phyloP scores from a whole-genome alignment of 1,140 invertebrate species.

The Maniola jurtina region DNA sequence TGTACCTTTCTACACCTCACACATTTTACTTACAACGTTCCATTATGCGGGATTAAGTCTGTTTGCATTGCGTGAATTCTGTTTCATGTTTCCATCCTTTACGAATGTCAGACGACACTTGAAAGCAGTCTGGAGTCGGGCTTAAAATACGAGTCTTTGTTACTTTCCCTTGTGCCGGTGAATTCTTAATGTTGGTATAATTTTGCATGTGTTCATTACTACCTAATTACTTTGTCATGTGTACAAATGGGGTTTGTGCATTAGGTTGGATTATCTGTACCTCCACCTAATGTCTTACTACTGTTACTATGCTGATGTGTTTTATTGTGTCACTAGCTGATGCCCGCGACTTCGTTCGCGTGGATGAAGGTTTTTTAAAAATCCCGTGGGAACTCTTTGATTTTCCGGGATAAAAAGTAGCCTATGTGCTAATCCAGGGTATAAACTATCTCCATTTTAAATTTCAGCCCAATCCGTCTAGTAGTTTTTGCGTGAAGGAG shows the following conservation, averaged over 20 bases:
- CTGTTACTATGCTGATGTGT: no score
- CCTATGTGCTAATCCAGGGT: no score
- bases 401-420: no score
- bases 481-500: no score
- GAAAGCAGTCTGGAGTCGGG: conserved; percentile 9
- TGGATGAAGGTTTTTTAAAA: no score
- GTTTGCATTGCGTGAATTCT: conserved; percentile 15
- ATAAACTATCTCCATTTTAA: no score
- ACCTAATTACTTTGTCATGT: not conserved
- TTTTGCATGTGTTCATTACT: not conserved
- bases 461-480: no score
- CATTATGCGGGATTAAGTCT: conserved; percentile 9
- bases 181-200: not conserved
- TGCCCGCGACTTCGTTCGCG: no score
- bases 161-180: not conserved
- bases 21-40: conserved; percentile 4
- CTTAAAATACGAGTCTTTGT: conserved; percentile 10
- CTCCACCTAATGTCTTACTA: no score
- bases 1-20: conserved; percentile 3
- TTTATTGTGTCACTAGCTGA: no score
- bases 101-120: conserved; percentile 11
- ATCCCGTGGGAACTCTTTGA: no score
- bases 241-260: not conserved
- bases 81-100: conserved; percentile 14
- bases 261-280: no score